phyloP scores from a whole-genome alignment of 1,140 invertebrate genomes.

The Anoplophora glabripennis region DNA sequence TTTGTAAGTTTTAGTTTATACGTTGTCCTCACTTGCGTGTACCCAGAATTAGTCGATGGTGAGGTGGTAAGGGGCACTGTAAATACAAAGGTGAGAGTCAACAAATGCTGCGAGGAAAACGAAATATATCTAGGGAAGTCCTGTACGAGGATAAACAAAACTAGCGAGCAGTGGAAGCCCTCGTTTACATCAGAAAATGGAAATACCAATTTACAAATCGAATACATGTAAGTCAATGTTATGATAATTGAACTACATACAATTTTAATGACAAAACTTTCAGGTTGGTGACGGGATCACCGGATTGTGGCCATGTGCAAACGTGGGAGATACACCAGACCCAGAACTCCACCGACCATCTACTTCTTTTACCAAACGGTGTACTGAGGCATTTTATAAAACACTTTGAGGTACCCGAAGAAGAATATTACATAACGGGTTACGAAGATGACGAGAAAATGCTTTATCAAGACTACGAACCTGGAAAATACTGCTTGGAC shows the following conservation, averaged over 20 bases:
- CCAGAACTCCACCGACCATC: conserved; percentile 55
- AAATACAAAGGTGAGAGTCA: conserved; percentile 51
- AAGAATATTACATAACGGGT: conserved; percentile 49
- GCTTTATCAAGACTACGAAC: conserved; percentile 66
- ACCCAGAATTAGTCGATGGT: neutral
- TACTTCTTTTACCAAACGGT: conserved; percentile 67
- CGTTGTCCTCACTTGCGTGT: neutral
- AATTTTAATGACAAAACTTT: conserved; percentile 31
- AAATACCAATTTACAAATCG: conserved; percentile 50
- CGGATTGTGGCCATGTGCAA: conserved; percentile 67
- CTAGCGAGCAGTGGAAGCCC: conserved; percentile 61
- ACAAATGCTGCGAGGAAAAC: conserved; percentile 74
- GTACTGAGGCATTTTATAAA: conserved; percentile 65
- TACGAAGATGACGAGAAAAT: conserved; percentile 53
- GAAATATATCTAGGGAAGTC: conserved; percentile 66
- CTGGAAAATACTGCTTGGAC: conserved; percentile 75
- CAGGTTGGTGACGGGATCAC: conserved; percentile 61
- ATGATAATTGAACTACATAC: neutral
- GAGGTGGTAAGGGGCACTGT: conserved; percentile 2
- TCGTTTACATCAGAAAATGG: conserved; percentile 62
- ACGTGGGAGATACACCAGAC: conserved; percentile 72
- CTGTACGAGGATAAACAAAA: conserved; percentile 60
- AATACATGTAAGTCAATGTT: conserved; percentile 41
- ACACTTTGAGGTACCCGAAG: conserved; percentile 50
- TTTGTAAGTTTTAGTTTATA: conserved; percentile 1